A percentile compares a stretch with the other conserved stretches of the same genome.
phyloP scores from a whole-genome alignment of 1,140 invertebrate genomes.

The Drosophila prosaltans region DNA sequence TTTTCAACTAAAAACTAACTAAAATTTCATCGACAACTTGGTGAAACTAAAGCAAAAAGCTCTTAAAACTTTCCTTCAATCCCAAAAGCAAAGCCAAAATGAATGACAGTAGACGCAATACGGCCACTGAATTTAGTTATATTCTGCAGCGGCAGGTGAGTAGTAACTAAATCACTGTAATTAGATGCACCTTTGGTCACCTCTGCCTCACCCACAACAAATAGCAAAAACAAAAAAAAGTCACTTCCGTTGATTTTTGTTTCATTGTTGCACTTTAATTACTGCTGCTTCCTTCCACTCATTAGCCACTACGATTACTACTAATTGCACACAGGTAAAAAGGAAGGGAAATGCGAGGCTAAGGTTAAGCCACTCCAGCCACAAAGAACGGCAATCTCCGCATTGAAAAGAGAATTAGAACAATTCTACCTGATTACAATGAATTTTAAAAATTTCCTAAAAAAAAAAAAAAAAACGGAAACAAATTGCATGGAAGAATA shows the following conservation, averaged over 20 bases:
- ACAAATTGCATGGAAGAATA: no score
- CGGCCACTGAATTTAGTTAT: conserved; percentile 82
- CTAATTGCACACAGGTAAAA: conserved; percentile 43
- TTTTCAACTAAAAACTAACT: conserved; percentile 44
- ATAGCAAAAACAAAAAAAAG: not conserved
- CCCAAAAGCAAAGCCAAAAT: conserved; percentile 50
- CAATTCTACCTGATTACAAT: not conserved
- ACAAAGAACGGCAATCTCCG: not conserved
- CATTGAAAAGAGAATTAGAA: not conserved
- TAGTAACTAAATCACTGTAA: conserved; percentile 19
- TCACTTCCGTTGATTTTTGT: conserved; percentile 17
- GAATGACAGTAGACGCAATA: conserved; percentile 81
- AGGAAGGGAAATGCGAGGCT: not conserved
- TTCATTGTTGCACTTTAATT: conserved; percentile 69
- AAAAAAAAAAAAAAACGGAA: no score
- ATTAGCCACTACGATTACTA: conserved; percentile 57
- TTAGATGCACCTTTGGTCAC: conserved; percentile 41
- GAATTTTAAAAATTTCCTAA: no score
- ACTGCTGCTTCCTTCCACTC: conserved; percentile 57
- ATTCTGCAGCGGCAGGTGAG: conserved; percentile 82
- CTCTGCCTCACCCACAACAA: not conserved
- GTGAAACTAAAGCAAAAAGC: conserved; percentile 43
- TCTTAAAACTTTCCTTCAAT: conserved; percentile 56
- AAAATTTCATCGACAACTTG: conserved; percentile 23
- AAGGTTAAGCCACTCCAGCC: not conserved